Evolutionary conservation across 2,888 invertebrate genomes (phyloP), one percentile per base, ranked within the genome.

Genomic region (Cephus runcator): DNA sequence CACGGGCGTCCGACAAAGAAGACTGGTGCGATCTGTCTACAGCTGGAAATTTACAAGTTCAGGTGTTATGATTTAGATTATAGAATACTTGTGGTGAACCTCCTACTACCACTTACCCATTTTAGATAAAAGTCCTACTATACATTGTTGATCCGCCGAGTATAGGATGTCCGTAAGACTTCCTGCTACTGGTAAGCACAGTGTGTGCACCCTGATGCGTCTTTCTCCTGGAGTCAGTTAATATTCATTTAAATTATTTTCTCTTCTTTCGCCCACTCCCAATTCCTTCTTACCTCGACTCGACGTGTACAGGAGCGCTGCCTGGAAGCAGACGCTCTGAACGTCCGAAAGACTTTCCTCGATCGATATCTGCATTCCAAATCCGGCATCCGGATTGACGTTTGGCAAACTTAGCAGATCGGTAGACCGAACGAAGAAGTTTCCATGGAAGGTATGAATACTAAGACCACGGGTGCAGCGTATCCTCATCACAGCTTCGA

Each of bases 381-480:
- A 99, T 31, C 98, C 99, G 9, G 98, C 96, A 92, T 99, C 99
- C 0, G 99, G 99, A 90, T 98, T 99, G 79, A 99, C 96, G 93
- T 99, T 99, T 69, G 99, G 99, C 85, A 99, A 92, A 15, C 98
- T 98, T 79, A 99, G 93, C 77, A 99, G 93, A 93, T 99, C 99
- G 4, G 99, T 98, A 0, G 99, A 99, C 4, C 99, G 95, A 75
- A 99, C 99, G 92, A 99, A 99, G 94, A 99, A 99, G 92, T 99
- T 99, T 69, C 99, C 99, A 93, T 99, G 99, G 95, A 99, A 99
- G 89, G 98, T 98, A 92, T 99, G 98, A 87, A 99, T 97, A 35
- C 97, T 94, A 79, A 99, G 93, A 30, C 99, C 99, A 89, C 96
- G 95, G 1, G 98, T 98, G 90, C 98, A 99, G 11, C 99, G 94